phyloP scores from a whole-genome alignment of 2,888 invertebrate genomes.

The Mesoligia furuncula region DNA sequence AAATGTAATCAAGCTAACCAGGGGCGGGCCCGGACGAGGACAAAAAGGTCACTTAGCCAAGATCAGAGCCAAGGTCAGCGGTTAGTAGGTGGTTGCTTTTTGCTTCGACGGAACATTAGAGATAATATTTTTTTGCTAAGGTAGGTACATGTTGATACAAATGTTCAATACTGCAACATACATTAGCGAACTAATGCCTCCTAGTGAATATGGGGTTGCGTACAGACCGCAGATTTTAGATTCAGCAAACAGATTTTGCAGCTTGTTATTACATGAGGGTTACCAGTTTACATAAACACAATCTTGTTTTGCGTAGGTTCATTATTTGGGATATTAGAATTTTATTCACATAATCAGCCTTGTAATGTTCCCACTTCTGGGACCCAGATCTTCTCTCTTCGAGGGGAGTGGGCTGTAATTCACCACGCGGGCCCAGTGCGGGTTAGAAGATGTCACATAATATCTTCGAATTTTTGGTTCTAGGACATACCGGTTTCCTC shows the following conservation, averaged over 20 bases:
- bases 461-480: too few species aligned
- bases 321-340: neutral
- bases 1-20: conserved; percentile 57
- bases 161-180: conserved; percentile 5
- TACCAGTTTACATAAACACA: too few species aligned
- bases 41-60: conserved; percentile 59
- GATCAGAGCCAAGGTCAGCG: conserved; percentile 23
- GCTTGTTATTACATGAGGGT: neutral
- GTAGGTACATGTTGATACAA: neutral
- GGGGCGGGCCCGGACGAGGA: conserved; percentile 26
- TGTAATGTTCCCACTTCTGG: too few species aligned
- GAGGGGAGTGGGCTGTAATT: too few species aligned
- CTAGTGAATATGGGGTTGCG: neutral
- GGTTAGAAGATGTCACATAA: too few species aligned
- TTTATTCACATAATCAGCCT: neutral
- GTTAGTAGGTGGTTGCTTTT: conserved; percentile 32
- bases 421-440: too few species aligned
- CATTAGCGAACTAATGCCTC: neutral
- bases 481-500: too few species aligned
- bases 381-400: too few species aligned
- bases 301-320: neutral
- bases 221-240: neutral
- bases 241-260: neutral
- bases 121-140: conserved; percentile 28
- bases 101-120: conserved; percentile 22